Evolutionary conservation across 1,140 invertebrate species (phyloP), one percentile per base, ranked within the genome.

Genomic region (Drosophila ficusphila): DNA sequence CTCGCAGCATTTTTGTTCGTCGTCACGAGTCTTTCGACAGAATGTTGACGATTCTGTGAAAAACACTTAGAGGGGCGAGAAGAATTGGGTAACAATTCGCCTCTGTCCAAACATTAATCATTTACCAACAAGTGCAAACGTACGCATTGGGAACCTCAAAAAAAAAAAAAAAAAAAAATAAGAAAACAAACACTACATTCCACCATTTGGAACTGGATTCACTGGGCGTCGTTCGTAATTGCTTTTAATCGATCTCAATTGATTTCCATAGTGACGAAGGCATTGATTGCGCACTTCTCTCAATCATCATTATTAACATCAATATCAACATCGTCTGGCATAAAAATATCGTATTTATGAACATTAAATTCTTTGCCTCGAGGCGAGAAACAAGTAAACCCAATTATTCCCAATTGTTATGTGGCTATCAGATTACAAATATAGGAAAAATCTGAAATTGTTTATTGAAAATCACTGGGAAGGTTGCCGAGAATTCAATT

Each of bases 161-260:
- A 12, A 11, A 31, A 23, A 21, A 48, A 14, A 14, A 7, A 31
- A 23, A 21, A 48, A 14, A 14, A 7, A n/a, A 23, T 18, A 12
- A 11, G 21, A 23, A 21, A 48, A 14, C 9, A 7, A 19, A 21
- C 12, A 27, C 7, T 8, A 67, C 23, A 64, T 46, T 36, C 11
- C 34, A 18, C n/a, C 34, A 51, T 31, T 41, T 4, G 14, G 18
- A 25, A 60, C n/a, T 61, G 60, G 60, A 54, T 58, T 58, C 49
- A 3, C 31, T 38, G 56, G 81, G 81, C 81, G 81, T 81, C 76
- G 60, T 58, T 86, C 52, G 62, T 65, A 77, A 85, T 85, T 85
- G 81, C 21, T 65, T 81, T 88, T 65, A 85, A 85, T 85, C 62
- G 58, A 85, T 81, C 38, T 73, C 81, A 85, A 85, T 85, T 85